Evolutionary conservation across 2,888 invertebrate species (phyloP), one percentile per base, ranked within the genome.

Genomic region (Furcula furcula): DNA sequence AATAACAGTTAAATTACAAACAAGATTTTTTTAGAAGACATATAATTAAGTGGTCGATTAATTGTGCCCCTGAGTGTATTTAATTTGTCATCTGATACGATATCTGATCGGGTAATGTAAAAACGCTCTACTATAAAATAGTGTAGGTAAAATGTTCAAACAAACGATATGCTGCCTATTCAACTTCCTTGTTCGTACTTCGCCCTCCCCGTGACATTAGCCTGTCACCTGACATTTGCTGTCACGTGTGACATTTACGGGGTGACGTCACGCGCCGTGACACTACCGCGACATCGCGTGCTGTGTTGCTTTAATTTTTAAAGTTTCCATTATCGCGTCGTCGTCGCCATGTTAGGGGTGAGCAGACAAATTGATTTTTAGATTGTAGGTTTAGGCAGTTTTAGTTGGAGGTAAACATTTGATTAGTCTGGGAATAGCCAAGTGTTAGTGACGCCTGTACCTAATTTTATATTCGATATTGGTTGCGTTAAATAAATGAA

Each of bases 271-370:
- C 73, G 67, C 70, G 72, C 45, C 59, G 62, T 64, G 78, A 75
- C 76, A 73, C 69, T 40, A 50, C 40, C 53, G 67, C 73, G 78
- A 77, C 82, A 58, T 80, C 78, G 79, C 81, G 79, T 79, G 82
- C 50, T 31, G 48, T 31, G 19, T 42, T 42, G 55, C 55, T 65
- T 83, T 62, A 77, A 84, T 81, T 76, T 77, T 84, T 84, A 77
- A 83, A 75, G 59, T 70, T 76, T 78, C 77, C 62, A 83, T 82
- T 82, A 83, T 72, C 69, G 69, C 67, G 14, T 3, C 10, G 2
- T 6, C n/a, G 49, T 63, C 67, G 72, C 70, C 64, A 64, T 55
- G 51, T 57, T 46, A 46, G 34, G 52, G 59, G 65, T 57, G 55
- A 55, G 63, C 46, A 36, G 36, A 41, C 30, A 55, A 67, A 70